These are phyloP conservation scores for Chironomus tentans DNA, from an alignment of 2,888 invertebrate species.

Conservation along the genomic window DNA sequence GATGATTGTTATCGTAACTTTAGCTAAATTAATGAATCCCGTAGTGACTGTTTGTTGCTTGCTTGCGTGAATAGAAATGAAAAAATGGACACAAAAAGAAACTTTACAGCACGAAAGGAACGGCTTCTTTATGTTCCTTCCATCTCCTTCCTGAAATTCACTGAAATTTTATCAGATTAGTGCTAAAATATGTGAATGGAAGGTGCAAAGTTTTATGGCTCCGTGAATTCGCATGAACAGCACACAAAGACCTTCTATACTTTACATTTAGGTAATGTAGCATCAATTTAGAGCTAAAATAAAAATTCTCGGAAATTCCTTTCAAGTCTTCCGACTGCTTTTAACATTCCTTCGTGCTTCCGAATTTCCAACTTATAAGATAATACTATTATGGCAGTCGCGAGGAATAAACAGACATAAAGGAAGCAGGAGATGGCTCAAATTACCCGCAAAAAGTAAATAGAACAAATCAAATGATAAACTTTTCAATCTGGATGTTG, in stretches of 20 bases:
- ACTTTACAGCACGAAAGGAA: neutral
- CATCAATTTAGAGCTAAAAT: neutral
- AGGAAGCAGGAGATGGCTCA: too few species aligned
- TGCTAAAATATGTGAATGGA: neutral
- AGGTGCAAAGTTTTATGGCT: neutral
- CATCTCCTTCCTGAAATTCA: neutral
- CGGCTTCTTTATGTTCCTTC: too few species aligned
- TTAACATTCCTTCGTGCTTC: too few species aligned
- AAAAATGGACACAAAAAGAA: neutral
- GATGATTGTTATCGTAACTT: neutral
- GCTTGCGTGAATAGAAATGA: neutral
- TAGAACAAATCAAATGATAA: neutral
- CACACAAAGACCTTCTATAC: too few species aligned
- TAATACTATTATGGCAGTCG: too few species aligned
- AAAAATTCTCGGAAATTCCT: neutral
- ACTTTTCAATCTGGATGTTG: neutral
- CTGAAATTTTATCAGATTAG: neutral
- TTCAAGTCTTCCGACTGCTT: too few species aligned
- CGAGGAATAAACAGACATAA: too few species aligned
- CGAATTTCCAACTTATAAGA: too few species aligned
- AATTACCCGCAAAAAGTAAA: neutral
- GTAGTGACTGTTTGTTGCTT: neutral
- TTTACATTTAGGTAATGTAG: too few species aligned
- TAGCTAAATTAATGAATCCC: constrained; percentile 4
- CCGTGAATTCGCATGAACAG: neutral